Evolutionary conservation across 1,140 invertebrate species (phyloP).

Genomic region (Nasonia vitripennis): DNA sequence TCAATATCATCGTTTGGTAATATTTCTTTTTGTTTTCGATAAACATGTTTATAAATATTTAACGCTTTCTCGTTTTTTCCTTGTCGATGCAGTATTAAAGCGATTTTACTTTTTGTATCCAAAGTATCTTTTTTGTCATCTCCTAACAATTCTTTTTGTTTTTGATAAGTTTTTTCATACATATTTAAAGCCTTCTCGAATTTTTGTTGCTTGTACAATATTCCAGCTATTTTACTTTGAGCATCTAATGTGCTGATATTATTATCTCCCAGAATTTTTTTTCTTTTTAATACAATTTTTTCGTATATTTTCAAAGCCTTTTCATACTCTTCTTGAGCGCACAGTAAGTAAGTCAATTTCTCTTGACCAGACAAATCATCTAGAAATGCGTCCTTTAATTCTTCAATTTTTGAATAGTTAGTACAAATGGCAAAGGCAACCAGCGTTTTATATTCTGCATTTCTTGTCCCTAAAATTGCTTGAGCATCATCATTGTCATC

Average conservation of each 20-base stretch:
- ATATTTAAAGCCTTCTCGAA: constrained; percentile 24
- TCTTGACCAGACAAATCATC: background rate
- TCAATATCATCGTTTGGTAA: background rate
- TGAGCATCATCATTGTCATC: constrained; percentile 21
- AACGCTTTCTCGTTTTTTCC: background rate
- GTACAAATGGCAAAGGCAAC: constrained; percentile 21
- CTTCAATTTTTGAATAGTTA: constrained; percentile 27
- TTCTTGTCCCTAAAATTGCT: constrained; percentile 13
- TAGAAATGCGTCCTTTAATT: constrained; percentile 20
- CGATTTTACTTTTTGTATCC: background rate
- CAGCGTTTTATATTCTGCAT: constrained; percentile 21
- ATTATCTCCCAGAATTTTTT: constrained; percentile 18
- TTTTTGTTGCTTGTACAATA: background rate
- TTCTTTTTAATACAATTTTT: background rate
- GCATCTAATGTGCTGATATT: background rate
- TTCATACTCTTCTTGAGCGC: background rate
- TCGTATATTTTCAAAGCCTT: background rate
- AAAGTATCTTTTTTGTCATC: constrained; percentile 57
- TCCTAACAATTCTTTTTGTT: constrained; percentile 34
- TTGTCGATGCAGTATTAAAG: background rate
- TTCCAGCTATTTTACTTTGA: background rate
- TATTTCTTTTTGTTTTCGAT: background rate
- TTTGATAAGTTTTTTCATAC: constrained; percentile 46
- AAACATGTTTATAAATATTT: background rate
- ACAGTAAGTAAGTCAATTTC: background rate